Evolutionary conservation across 1,140 invertebrate genomes (phyloP).

Genomic region (Magallana angulata): DNA sequence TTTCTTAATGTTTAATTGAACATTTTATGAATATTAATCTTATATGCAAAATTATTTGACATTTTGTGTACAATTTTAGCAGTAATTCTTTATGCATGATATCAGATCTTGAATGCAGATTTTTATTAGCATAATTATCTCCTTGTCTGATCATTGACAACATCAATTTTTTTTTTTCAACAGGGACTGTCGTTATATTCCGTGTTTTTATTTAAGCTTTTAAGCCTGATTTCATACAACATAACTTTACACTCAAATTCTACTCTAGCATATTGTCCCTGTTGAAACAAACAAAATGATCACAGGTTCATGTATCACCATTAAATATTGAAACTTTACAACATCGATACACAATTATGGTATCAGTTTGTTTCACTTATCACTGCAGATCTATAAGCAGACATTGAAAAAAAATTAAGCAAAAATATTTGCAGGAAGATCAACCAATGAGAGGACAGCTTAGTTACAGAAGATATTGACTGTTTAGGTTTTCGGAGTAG

Average conservation of each 20-base stretch:
- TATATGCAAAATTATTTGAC: not conserved
- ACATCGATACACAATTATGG: slow-evolving; percentile 22
- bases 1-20: not conserved
- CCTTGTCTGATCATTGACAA: slow-evolving; percentile 20
- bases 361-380: not conserved
- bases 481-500: not conserved
- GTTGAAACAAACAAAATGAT: not conserved
- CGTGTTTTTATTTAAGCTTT: not conserved
- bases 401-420: not conserved
- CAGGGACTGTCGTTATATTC: not conserved
- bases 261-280: not conserved
- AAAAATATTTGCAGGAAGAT: not conserved
- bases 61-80: not conserved
- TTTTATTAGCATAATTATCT: not conserved
- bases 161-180: slow-evolving; percentile 21
- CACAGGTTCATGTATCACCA: not conserved
- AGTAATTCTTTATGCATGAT: too few relatives aligned
- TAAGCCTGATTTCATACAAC: slow-evolving; percentile 1
- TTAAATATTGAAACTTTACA: slow-evolving; percentile 33
- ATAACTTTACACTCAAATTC: slow-evolving; percentile 13
- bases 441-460: not conserved
- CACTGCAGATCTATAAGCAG: slow-evolving; percentile 14
- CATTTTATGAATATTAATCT: not conserved
- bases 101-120: too few relatives aligned
- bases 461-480: not conserved